Percentiles rank a stretch among this genome's conserved stretches.
phyloP scores from a whole-genome alignment of 2,113 vertebrate species.

The Dolichallabes microphthalmus region DNA sequence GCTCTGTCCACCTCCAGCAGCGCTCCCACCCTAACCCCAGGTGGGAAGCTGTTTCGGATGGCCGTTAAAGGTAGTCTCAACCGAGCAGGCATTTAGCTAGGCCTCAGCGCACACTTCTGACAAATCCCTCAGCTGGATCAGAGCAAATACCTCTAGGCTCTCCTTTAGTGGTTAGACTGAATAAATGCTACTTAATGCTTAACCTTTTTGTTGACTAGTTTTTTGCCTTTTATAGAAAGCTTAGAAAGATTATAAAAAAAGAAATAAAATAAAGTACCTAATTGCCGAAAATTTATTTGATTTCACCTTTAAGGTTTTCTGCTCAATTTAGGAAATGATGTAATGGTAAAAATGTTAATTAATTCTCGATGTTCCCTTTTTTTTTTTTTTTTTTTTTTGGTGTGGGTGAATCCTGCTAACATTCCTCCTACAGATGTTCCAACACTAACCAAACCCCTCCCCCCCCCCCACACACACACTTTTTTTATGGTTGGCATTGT shows the following conservation, averaged over 20 bases:
- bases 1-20: slow-evolving; percentile 50
- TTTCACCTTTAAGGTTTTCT: not conserved
- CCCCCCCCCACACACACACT: not conserved
- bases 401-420: not conserved
- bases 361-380: not conserved
- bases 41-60: slow-evolving; percentile 54
- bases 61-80: slow-evolving; percentile 32
- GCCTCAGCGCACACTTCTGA: slow-evolving; percentile 36
- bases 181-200: not conserved
- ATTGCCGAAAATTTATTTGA: not conserved
- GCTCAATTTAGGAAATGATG: not conserved
- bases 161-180: slow-evolving; percentile 17
- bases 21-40: slow-evolving; percentile 48
- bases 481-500: slow-evolving; percentile 13
- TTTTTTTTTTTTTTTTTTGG: too few relatives aligned
- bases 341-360: not conserved
- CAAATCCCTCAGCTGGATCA: slow-evolving; percentile 48
- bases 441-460: not conserved
- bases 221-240: not conserved
- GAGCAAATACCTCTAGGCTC: slow-evolving; percentile 31
- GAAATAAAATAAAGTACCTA: not conserved
- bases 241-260: too few relatives aligned
- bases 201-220: not conserved
- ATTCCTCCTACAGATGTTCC: slow-evolving; percentile 12
- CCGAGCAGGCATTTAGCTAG: slow-evolving; percentile 52